Evolutionary conservation across 2,113 vertebrate genomes (phyloP).

Genomic region (Turdus rufiventris): DNA sequence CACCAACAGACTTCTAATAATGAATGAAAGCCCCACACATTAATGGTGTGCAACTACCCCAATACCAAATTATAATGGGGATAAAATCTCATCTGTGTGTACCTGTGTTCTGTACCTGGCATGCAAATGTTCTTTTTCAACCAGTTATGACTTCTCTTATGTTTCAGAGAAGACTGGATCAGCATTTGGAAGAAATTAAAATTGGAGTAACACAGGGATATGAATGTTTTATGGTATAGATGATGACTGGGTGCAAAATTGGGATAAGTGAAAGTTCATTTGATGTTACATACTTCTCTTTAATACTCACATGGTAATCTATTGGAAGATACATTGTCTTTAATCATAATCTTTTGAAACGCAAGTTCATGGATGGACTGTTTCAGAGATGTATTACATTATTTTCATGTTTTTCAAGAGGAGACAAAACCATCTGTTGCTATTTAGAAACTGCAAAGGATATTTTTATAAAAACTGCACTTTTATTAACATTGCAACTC

Average conservation of each 20-base stretch:
- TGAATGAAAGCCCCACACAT: neutral
- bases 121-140: neutral
- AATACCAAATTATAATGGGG: neutral
- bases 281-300: neutral
- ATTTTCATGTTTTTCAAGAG: slow-evolving; percentile 30
- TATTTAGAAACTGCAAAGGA: neutral
- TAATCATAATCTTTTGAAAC: neutral
- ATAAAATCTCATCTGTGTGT: neutral
- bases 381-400: neutral
- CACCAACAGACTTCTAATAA: neutral
- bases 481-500: neutral
- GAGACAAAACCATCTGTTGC: neutral
- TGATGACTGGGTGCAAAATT: neutral
- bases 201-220: neutral
- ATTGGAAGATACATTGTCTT: neutral
- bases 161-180: neutral
- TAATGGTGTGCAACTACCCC: neutral
- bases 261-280: neutral
- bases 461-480: neutral
- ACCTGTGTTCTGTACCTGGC: neutral
- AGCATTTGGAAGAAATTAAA: neutral
- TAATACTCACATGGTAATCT: neutral
- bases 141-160: neutral
- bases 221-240: neutral
- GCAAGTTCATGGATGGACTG: neutral